Evolutionary conservation across 2,888 invertebrate genomes (phyloP).

Genomic region (Ochropleura plecta): DNA sequence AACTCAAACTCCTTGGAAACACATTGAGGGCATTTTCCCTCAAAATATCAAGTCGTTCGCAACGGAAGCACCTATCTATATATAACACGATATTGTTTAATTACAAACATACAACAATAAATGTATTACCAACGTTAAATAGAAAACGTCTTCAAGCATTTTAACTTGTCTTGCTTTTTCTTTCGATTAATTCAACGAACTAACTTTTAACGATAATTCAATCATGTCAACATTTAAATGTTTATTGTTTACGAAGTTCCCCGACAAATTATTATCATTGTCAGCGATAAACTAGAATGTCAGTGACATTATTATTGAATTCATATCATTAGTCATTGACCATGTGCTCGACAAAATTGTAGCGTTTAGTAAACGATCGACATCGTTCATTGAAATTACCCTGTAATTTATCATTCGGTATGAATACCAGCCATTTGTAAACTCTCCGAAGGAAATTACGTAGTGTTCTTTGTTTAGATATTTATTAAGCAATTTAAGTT

Average conservation of each 20-base stretch:
- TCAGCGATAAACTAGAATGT: constrained; percentile 41
- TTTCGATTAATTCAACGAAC: neutral
- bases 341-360: constrained; percentile 43
- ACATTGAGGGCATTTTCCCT: too few species aligned
- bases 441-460: constrained; percentile 36
- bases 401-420: constrained; percentile 47
- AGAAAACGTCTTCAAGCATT: neutral
- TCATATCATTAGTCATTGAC: constrained; percentile 45
- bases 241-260: constrained; percentile 37
- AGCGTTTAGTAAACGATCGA: constrained; percentile 40
- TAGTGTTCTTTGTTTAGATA: constrained; percentile 28
- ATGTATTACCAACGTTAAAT: neutral
- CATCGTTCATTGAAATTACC: constrained; percentile 42
- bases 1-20: too few species aligned
- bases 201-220: constrained; percentile 11
- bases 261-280: constrained; percentile 30
- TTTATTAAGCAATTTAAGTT: constrained; percentile 40
- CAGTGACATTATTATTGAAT: constrained; percentile 42
- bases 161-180: constrained; percentile 3
- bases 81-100: neutral
- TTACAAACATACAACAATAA: constrained; percentile 10
- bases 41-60: neutral
- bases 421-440: constrained; percentile 41
- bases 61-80: neutral
- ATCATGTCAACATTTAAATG: constrained; percentile 18